Base-by-base conservation (phyloP, 30 jellyfish, hydroid and myxozoan genomes). In the Hydra vulgaris region DNA sequence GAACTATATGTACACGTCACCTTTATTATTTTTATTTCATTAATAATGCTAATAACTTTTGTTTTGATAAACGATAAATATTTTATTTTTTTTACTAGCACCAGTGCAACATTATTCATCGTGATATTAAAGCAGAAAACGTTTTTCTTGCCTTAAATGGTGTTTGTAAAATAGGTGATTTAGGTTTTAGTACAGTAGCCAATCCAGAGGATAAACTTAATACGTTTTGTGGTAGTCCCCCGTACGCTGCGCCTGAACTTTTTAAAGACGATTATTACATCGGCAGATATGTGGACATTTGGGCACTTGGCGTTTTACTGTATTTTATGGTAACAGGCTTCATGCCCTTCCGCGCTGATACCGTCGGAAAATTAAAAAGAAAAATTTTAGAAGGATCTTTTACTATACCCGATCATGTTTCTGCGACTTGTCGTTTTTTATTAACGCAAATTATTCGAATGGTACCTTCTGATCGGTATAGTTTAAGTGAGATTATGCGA, bases 191-290 rank as follows among this genome's bases (percentile, higher is more conserved):
- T 75, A 90, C 97, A 1, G 95, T 83, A 40, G 74, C 91, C 54
- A 54, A 79, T 66, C 87, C 95, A 73, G 86, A 76, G 25, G 95
- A 90, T 52, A 74, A 78, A 15, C 79, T 90, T n/a, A 90, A 84
- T 70, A 90, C 97, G 21, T 90, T 90, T 79, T 90, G 97, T 74
- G 97, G 97, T 19, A 86, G 96, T 15, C 97, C 97, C 8, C 97
- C 97, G 18, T 90, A 90, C 68, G 97, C 97, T 17, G 97, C 97
- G 1, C 97, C 97, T 17, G 97, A 90, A 78, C 88, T 90, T 23
- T 90, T 90, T 88, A 90, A 86, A 74, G 97, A 90, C 67, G 97
- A 90, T 71, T 81, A 84, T 72, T 90, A 90, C 89, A 69, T 85
- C 20, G 97, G 97, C 18, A 81, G 88, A 17, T 78, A 83, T 27